Evolutionary conservation across 1,140 invertebrate species (phyloP), one percentile per base, ranked within the genome.

Genomic region (Anoplolepis gracilipes): DNA sequence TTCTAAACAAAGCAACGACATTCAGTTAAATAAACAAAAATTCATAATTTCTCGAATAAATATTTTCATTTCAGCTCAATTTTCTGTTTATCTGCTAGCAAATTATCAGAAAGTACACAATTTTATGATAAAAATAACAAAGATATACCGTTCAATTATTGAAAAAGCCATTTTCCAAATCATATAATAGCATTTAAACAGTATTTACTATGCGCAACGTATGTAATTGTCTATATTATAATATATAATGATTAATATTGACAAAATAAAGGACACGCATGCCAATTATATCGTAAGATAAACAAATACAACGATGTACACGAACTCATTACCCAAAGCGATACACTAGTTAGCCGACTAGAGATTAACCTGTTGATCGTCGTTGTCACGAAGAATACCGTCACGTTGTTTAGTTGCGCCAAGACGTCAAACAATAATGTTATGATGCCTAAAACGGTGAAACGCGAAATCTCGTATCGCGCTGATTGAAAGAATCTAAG

Each of bases 321-420:
- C 13, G 10, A n/a, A 10, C 53, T 61, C 30, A n/a, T 39, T 11
- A 28, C 79, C 82, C 75, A 59, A 76, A 84, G 25, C 6, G 8
- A 61, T 57, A 28, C 42, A 25, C 42, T 70, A 62, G 16, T 64
- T 85, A 61, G 59, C 59, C 62, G 33, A 22, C 22, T 72, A 88
- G 84, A 87, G 89, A 89, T 93, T 93, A 90, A 92, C 91, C 92
- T 93, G 92, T 93, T 93, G 92, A 92, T 90, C 88, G 81, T 53
- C 42, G 72, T 61, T 57, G 61, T 69, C 42, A 28, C 65, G 10
- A 69, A 49, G 30, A 62, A 53, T 1, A 25, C 39, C 25, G 8
- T 62, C 49, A 28, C 70, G 28, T 36, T 86, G 82, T 72, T 69
- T 64, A 65, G 22, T 25, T 70, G 1, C 49, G 30, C 33, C 28